A percentile compares a stretch with the other conserved stretches of the same genome.
These are phyloP conservation scores for Oryzias woworae DNA, from an alignment of 2,113 vertebrate species.

Conservation along the genomic window DNA sequence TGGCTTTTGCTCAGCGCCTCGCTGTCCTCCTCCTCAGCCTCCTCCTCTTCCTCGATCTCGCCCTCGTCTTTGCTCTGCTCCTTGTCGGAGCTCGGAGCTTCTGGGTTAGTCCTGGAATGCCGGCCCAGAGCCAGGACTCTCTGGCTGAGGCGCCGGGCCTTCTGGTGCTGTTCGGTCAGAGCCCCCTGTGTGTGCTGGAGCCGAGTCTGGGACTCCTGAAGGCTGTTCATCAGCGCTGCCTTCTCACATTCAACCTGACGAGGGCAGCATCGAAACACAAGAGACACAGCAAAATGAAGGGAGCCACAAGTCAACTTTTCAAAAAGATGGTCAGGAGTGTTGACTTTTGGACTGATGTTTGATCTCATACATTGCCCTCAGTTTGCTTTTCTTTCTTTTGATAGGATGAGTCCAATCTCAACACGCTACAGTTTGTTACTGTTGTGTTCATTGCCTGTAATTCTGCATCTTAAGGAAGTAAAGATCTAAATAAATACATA, in stretches of 20 bases:
- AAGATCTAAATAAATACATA: too few species aligned
- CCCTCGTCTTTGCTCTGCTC: constrained; percentile 34
- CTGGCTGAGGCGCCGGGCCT: constrained; percentile 84
- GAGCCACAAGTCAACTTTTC: too few species aligned
- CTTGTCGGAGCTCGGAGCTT: constrained; percentile 41
- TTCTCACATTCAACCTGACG: constrained; percentile 63
- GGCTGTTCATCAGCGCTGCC: constrained; percentile 70
- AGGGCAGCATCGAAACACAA: neutral
- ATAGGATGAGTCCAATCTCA: too few species aligned
- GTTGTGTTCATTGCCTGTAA: too few species aligned
- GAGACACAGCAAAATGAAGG: neutral
- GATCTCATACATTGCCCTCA: too few species aligned
- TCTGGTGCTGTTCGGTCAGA: constrained; percentile 89
- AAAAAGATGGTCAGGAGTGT: too few species aligned
- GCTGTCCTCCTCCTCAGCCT: constrained; percentile 74
- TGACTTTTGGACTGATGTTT: too few species aligned
- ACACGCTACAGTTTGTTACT: too few species aligned
- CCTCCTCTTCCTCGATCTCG: constrained; percentile 30
- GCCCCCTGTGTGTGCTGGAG: constrained; percentile 93
- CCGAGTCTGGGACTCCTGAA: constrained; percentile 92
- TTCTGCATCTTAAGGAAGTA: too few species aligned
- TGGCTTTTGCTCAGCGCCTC: constrained; percentile 51
- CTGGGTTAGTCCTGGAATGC: constrained; percentile 64
- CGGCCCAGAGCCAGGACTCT: constrained; percentile 82
- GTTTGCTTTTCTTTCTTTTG: too few species aligned